Evolutionary conservation across 1,140 invertebrate genomes (phyloP), one percentile per base, ranked within the genome.

Genomic region (Cydia fagiglandana): DNA sequence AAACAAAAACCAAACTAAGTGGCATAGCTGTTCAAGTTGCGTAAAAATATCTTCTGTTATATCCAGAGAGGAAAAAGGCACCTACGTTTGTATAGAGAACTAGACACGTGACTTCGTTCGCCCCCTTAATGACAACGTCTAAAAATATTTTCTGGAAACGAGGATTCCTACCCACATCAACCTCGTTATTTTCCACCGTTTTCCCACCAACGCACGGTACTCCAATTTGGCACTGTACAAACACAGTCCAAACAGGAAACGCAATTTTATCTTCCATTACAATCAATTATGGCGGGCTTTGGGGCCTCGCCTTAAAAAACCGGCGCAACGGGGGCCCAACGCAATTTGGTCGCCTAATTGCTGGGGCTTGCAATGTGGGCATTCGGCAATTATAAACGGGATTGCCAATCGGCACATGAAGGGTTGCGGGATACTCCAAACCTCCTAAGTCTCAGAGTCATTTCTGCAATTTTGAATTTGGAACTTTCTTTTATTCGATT

Each of bases 201-300:
- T 4, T 15, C 15, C 56, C 56, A 61, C 20, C 56, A 61, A 53
- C 17, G 50, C 50, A 24, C 56, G 20, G 2, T 9, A 24, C 56
- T 61, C 10, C 56, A 61, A 61, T 61, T 61, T 61, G 10, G 20
- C 20, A 61, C 56, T 24, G 17, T 24, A 24, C 17, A 61, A 61
- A 61, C 56, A 61, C 56, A 61, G 56, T 61, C 17, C 56, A 61
- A 61, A 70, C 15, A 17, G 66, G 66, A 70, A 70, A 70, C 34
- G 66, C 66, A 70, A 70, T 70, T 70, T 70, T 70, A 38, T 70
- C 45, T 70, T 41, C 66, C 66, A 70, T 70, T 70, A 38, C 66
- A 70, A 70, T 70, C 66, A 70, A 70, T 70, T 70, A 70, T 70
- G 66, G 66, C n/a, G 34, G 66, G 66, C 66, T 70, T 70, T 70